A percentile compares a stretch with the other conserved stretches of the same genome.
Evolutionary conservation across 2,113 vertebrate genomes (phyloP).

Genomic region (Gasterosteus aculeatus): DNA sequence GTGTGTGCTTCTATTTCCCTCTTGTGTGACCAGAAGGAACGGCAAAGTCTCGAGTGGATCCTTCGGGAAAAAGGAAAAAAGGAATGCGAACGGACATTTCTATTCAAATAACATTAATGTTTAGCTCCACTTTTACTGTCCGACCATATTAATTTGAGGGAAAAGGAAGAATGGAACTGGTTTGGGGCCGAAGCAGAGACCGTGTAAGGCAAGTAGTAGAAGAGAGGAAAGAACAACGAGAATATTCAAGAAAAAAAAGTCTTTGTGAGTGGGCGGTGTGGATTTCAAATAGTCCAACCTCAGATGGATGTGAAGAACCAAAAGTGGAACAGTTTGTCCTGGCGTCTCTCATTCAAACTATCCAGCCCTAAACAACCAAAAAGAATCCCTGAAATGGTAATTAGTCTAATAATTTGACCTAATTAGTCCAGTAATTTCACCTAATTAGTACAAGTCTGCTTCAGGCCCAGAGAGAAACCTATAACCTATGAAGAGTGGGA

Average conservation of each 20-base stretch:
- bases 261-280: not conserved
- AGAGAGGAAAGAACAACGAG: not conserved
- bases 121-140: not conserved
- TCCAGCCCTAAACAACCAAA: not conserved
- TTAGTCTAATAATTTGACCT: not conserved
- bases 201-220: not conserved
- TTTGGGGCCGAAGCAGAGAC: not conserved
- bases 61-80: constrained; percentile 4
- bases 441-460: constrained; percentile 5
- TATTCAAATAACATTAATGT: not conserved
- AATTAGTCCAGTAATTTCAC: not conserved
- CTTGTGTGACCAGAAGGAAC: constrained; percentile 10
- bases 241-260: not conserved
- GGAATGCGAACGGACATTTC: not conserved
- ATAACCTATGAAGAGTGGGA: constrained; percentile 1
- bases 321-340: not conserved
- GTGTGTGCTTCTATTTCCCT: constrained; percentile 3
- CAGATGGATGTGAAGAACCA: not conserved
- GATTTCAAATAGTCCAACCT: constrained; percentile 12
- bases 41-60: not conserved
- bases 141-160: not conserved
- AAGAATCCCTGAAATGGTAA: not conserved
- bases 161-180: not conserved
- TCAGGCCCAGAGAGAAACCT: constrained; percentile 7
- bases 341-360: not conserved